Percentiles rank a stretch among this genome's conserved stretches.
Evolutionary conservation across 2,888 invertebrate genomes (phyloP).

Genomic region (Calameuta pallipes): DNA sequence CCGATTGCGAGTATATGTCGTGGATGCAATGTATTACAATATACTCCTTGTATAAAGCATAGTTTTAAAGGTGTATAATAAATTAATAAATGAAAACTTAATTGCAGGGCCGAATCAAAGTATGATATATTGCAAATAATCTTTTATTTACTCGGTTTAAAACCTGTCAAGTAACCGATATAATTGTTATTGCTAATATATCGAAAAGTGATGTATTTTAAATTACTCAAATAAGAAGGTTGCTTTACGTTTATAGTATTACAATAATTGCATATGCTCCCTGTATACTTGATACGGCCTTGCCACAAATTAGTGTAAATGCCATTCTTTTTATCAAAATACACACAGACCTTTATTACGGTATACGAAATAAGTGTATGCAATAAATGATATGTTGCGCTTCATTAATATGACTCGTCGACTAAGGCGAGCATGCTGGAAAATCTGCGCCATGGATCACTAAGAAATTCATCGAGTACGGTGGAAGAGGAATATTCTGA

Average conservation of each 20-base stretch:
- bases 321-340: background rate
- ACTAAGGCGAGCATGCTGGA: constrained; percentile 45
- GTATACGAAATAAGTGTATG: constrained; percentile 2
- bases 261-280: background rate
- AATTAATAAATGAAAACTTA: constrained; percentile 16
- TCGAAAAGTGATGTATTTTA: background rate
- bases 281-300: background rate
- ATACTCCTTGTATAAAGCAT: constrained; percentile 22
- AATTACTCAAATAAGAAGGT: background rate
- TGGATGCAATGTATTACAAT: constrained; percentile 12
- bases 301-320: background rate
- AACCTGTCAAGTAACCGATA: background rate
- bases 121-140: background rate
- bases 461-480: constrained; percentile 76
- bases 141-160: background rate
- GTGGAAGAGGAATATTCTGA: constrained; percentile 69
- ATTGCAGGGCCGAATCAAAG: background rate
- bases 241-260: background rate
- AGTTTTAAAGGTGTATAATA: constrained; percentile 12
- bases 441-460: constrained; percentile 68
- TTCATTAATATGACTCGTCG: constrained; percentile 3
- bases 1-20: background rate
- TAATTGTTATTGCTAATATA: background rate
- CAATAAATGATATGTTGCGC: constrained; percentile 2
- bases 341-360: background rate